Conservation (phyloP, 2,113 vertebrate species). For the Eptesicus fuscus region DNA sequence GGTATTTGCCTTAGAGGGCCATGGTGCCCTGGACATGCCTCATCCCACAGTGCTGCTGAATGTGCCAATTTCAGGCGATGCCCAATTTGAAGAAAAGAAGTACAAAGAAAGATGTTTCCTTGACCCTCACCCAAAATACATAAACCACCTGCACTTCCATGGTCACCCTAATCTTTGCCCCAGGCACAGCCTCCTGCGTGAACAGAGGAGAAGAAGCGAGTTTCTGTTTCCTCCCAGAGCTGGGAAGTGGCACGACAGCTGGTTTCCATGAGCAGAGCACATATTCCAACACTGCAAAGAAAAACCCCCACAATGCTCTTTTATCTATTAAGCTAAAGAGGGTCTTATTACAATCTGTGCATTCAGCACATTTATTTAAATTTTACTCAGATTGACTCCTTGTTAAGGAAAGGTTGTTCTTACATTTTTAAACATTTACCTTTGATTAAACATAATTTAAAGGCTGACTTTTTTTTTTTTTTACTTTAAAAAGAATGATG, state of each 20-base stretch:
- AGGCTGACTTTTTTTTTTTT: not conserved
- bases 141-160: not conserved
- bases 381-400: not conserved
- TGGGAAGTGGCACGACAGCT: slow-evolving; percentile 42
- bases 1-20: slow-evolving; percentile 61
- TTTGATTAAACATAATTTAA: not conserved
- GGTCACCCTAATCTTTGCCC: not conserved
- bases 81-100: slow-evolving; percentile 52
- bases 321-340: not conserved
- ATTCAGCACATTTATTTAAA: not conserved
- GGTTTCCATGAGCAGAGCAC: not conserved
- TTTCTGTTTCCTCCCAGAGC: slow-evolving; percentile 38
- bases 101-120: not conserved
- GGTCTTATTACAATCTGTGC: not conserved
- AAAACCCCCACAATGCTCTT: not conserved
- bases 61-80: not conserved
- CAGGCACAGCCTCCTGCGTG: not conserved
- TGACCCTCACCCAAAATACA: not conserved
- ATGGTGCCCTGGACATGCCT: not conserved
- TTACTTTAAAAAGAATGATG: not conserved
- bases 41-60: not conserved
- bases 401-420: not conserved
- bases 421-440: not conserved
- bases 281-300: not conserved
- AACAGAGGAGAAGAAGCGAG: slow-evolving; percentile 1